Evolutionary conservation across 2,888 invertebrate genomes (phyloP).

Genomic region (Chaetoderma sp.): DNA sequence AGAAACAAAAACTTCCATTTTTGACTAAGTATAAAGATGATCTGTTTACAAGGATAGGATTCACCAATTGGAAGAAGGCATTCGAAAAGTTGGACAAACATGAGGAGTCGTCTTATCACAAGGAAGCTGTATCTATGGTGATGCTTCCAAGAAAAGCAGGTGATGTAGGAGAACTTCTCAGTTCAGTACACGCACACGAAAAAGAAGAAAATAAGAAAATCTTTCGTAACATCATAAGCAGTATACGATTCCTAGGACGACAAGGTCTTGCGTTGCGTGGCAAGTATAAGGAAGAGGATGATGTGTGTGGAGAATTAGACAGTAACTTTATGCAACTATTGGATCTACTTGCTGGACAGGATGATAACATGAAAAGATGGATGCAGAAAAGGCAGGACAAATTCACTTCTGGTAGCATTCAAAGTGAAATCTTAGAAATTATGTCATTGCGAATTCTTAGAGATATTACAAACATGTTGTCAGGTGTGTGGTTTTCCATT

Average conservation of each 20-base stretch:
- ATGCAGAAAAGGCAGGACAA: slow-evolving; percentile 34
- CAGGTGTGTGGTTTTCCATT: slow-evolving; percentile 28
- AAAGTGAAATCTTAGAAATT: slow-evolving; percentile 38
- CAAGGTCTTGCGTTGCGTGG: slow-evolving; percentile 38
- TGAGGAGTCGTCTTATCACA: slow-evolving; percentile 29
- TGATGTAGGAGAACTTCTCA: slow-evolving; percentile 8
- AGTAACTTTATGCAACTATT: slow-evolving; percentile 36
- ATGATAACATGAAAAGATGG: slow-evolving; percentile 24
- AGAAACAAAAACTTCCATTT: background rate
- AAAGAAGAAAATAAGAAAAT: slow-evolving; percentile 28
- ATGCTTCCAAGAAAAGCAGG: background rate
- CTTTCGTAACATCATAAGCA: slow-evolving; percentile 27
- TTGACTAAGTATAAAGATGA: slow-evolving; percentile 30
- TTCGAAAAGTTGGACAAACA: slow-evolving; percentile 23
- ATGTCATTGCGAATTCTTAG: slow-evolving; percentile 32
- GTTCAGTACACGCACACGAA: slow-evolving; percentile 15
- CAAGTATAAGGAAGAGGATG: too few relatives aligned
- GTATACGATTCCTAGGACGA: slow-evolving; percentile 29
- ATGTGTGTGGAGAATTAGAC: slow-evolving; percentile 14
- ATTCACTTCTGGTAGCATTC: slow-evolving; percentile 38
- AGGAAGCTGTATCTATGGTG: slow-evolving; percentile 23
- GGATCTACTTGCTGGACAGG: slow-evolving; percentile 24
- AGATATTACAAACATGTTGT: slow-evolving; percentile 20
- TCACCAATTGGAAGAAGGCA: slow-evolving; percentile 40
- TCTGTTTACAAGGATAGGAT: slow-evolving; percentile 29